Evolutionary conservation across 2,888 invertebrate genomes (phyloP).

Genomic region (Trachelus troglodyta): DNA sequence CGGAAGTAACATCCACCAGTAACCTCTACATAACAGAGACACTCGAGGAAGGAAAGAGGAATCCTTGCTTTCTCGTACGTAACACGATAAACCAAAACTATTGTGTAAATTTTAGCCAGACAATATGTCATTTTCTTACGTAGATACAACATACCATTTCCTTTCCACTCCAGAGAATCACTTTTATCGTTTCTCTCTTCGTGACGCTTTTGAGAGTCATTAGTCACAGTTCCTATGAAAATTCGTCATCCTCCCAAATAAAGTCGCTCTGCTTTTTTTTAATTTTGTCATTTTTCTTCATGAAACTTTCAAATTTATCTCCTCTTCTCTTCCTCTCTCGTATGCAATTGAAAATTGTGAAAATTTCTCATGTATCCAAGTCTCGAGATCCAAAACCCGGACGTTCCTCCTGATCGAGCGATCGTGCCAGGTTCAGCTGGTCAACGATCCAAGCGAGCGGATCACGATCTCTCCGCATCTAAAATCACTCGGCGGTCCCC

Average conservation of each 20-base stretch:
- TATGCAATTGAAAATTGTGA: background rate
- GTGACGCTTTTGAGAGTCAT: background rate
- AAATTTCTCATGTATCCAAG: background rate
- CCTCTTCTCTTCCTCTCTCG: background rate
- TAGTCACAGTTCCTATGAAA: background rate
- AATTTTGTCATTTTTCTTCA: background rate
- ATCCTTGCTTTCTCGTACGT: background rate
- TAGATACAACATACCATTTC: background rate
- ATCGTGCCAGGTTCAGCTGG: conserved; percentile 7
- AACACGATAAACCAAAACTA: background rate
- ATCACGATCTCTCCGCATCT: conserved; percentile 58
- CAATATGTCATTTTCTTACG: background rate
- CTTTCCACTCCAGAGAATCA: background rate
- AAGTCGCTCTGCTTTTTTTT: background rate
- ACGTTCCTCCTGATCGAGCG: background rate
- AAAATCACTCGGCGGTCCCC: conserved; percentile 55
- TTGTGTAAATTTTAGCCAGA: background rate
- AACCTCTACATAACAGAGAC: conserved; percentile 39
- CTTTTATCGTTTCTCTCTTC: background rate
- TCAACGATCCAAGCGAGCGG: conserved; percentile 29
- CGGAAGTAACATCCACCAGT: conserved; percentile 54
- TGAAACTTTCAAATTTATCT: background rate
- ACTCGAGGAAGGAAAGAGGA: background rate
- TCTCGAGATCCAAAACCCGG: background rate
- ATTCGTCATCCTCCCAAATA: background rate